A percentile compares a stretch with the other conserved stretches of the same genome.
Conservation (phyloP, 2,797 vertebrate genomes). For the Bradypus variegatus region DNA sequence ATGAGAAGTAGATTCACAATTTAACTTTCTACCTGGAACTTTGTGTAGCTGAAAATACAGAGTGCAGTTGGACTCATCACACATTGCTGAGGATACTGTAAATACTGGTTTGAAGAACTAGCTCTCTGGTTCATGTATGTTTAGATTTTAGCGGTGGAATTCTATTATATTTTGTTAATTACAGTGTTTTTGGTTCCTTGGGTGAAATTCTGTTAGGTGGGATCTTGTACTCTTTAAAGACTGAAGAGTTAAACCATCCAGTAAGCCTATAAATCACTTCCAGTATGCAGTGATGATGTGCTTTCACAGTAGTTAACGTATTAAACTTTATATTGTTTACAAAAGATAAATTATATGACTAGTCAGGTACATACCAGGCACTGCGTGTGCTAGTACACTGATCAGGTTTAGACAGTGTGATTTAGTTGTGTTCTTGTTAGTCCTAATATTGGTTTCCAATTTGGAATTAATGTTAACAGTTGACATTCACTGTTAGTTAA, state of each 20-base stretch:
- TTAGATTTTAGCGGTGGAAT: conserved; percentile 68
- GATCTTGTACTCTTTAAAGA: conserved; percentile 72
- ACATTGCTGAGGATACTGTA: conserved; percentile 64
- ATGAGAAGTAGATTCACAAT: conserved; percentile 54
- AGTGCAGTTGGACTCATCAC: conserved; percentile 60
- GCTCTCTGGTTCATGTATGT: conserved; percentile 62
- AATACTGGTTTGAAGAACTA: conserved; percentile 63
- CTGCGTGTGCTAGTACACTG: conserved; percentile 76
- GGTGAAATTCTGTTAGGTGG: conserved; percentile 77
- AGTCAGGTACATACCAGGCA: conserved; percentile 80
- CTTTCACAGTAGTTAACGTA: conserved; percentile 68
- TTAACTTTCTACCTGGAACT: conserved; percentile 67
- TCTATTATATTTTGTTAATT: conserved; percentile 72
- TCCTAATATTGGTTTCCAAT: conserved; percentile 72
- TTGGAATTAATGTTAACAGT: conserved; percentile 70
- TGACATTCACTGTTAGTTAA: conserved; percentile 75
- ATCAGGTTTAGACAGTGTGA: conserved; percentile 75
- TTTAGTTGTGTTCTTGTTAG: conserved; percentile 70
- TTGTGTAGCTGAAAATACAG: conserved; percentile 64
- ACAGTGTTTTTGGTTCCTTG: conserved; percentile 69
- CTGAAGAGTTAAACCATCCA: conserved; percentile 66
- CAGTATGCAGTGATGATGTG: conserved; percentile 63
- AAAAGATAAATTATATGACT: conserved; percentile 72
- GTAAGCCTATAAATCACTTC: conserved; percentile 62
- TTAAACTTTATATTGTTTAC: conserved; percentile 73